Evolutionary conservation across 2,888 invertebrate species (phyloP), one percentile per base, ranked within the genome.

Genomic region (Chalcosyrphus nemorum): DNA sequence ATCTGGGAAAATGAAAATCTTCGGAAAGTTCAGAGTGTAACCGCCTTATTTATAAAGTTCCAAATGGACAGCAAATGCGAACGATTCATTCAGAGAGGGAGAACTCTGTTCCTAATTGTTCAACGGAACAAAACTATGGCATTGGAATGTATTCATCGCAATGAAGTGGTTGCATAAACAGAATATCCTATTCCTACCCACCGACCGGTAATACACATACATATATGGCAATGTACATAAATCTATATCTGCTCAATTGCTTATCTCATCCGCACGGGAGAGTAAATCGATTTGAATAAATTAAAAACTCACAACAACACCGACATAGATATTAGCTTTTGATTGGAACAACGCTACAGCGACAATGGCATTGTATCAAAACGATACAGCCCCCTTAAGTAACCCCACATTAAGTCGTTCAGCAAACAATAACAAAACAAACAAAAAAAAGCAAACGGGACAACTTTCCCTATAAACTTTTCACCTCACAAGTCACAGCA

Each of bases 371-470:
- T 38, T n/a, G 5, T 13, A 38, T 38, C 13, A 5, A 38, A 13
- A 38, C 13, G 4, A 13, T 13, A 13, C 13, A 38, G 19, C 9
- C 17, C 17, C 43, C 27, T 27, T 41, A 43, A 15, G 7, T 15
- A 59, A 43, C 21, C n/a, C 47, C 61, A 11, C 61, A 61, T 45
- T 29, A 45, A 45, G 17, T 29, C 17, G 17, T 19, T 52, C 45
- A 11, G 17, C 9, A 11, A 19, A 13, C n/a, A 13, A 6, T 2
- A 52, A 52, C 7, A 24, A 17, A 15, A 15, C 0, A 15, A 52
- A 15, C 6, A n/a, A n/a, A n/a, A 52, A 15, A 24, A 17, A 15
- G 13, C 0, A 15, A 52, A 15, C 6, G 1, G 24, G 17, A 29
- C 17, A 0, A 1, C 17, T 38, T n/a, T n/a, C 17, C 1, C 17